Evolutionary conservation across 92 coral and sea anemone species (phyloP), one percentile per base, ranked within the genome.

Genomic region (Anthopleura xanthogrammica): DNA sequence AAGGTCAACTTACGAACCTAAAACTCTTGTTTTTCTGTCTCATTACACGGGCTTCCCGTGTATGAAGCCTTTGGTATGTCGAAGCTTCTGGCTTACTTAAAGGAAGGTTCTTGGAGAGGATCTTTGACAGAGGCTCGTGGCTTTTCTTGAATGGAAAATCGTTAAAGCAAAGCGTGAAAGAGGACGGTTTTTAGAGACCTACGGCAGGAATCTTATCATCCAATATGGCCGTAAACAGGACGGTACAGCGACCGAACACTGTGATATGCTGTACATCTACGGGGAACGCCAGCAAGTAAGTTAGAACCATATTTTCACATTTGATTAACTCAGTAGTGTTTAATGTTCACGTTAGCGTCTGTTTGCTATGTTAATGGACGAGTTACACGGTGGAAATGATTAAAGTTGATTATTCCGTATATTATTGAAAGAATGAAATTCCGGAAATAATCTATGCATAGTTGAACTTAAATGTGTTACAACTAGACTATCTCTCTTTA

Each of bases 311-410:
- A 19, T 68, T 24, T 22, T 24, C 5, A 29, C 36, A 29, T 36
- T 68, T 36, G 19, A 10, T 22, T 68, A 42, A 12, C 29, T 0
- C 36, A 29, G 36, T 29, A 29, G 36, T 29, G 36, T 42, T 36
- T 68, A 68, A 29, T 29, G 10, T 68, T 68, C 74, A 10, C 41
- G 74, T 68, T 24, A 29, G 74, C 74, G 41, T 68, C 29, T 68
- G 74, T 68, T 68, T 68, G 74, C 46, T 68, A 13, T 68, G 29
- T 22, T 68, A 68, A 68, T 68, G 41, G 74, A 68, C 74, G 17
- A 68, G 4, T 68, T 68, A 29, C n/a, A n/a, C n/a, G n/a, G 42
- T 36, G 42, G 42, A 23, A 29, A 68, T 68, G 3, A 36, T 29
- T 29, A 10, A 12, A 12, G 42, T 24, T 29, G 74, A 68, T 68